phyloP scores from a whole-genome alignment of 2,888 invertebrate species.

The Drosophila fungiperda region DNA sequence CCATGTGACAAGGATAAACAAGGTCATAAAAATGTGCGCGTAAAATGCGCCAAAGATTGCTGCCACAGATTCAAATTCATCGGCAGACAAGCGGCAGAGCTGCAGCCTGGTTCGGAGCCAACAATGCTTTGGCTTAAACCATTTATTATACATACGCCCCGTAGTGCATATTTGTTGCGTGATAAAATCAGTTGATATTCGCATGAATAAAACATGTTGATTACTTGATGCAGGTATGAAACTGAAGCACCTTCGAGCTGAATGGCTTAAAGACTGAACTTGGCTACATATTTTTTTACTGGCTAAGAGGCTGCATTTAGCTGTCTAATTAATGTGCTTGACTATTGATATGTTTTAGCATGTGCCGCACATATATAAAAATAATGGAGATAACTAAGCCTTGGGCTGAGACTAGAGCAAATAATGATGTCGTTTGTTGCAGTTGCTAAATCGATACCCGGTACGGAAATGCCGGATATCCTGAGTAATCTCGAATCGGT shows the following conservation, averaged over 20 bases:
- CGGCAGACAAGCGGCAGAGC: constrained; percentile 19
- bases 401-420: not conserved
- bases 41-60: constrained; percentile 62
- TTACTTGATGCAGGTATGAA: constrained; percentile 53
- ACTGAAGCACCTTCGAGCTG: not conserved
- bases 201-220: constrained; percentile 74
- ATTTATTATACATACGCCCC: constrained; percentile 79
- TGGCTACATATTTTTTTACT: not conserved
- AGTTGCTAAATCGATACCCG: constrained; percentile 53
- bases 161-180: constrained; percentile 82
- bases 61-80: constrained; percentile 66
- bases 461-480: constrained; percentile 14
- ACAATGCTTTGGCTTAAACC: constrained; percentile 57
- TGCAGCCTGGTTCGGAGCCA: constrained; percentile 10
- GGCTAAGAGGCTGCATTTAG: not conserved
- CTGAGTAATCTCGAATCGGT: constrained; percentile 20
- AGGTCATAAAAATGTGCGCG: constrained; percentile 69
- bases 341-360: not conserved
- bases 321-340: constrained; percentile 2
- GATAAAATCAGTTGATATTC: constrained; percentile 78
- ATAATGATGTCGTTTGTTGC: constrained; percentile 4
- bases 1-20: constrained; percentile 79
- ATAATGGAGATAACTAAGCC: not conserved
- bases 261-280: not conserved
- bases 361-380: not conserved